phyloP scores from a whole-genome alignment of 2,113 vertebrate genomes.

The Progne subis region DNA sequence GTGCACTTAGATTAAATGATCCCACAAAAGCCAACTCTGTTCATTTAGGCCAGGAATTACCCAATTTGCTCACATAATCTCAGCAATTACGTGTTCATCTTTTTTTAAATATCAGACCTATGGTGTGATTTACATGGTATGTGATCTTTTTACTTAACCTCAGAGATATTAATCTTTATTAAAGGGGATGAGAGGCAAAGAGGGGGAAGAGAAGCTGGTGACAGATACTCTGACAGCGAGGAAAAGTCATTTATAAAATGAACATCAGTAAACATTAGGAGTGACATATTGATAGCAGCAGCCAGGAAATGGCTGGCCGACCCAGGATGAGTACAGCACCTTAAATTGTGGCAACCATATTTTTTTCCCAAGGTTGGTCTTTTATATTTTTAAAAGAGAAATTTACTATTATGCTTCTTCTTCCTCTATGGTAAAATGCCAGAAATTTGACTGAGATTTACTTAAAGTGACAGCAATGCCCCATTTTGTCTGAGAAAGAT shows the following conservation, averaged over 20 bases:
- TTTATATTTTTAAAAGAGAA: conserved; percentile 7
- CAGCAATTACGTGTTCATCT: conserved; percentile 32
- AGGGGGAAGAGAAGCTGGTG: neutral
- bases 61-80: conserved; percentile 43
- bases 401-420: conserved; percentile 17
- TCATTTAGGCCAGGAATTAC: conserved; percentile 45
- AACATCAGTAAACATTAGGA: conserved; percentile 34
- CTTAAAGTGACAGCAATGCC: conserved; percentile 35
- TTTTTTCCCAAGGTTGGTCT: conserved; percentile 1
- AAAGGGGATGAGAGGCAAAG: conserved; percentile 14
- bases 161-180: conserved; percentile 46
- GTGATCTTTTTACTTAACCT: conserved; percentile 33
- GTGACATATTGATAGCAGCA: conserved; percentile 24
- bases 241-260: conserved; percentile 30
- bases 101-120: conserved; percentile 40
- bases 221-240: conserved; percentile 27
- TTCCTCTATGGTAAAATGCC: conserved; percentile 21
- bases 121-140: conserved; percentile 11
- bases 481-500: conserved; percentile 15
- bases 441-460: conserved; percentile 38
- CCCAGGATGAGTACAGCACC: neutral
- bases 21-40: conserved; percentile 9
- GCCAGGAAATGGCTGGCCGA: neutral
- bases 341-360: neutral
- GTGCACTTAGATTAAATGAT: neutral